phyloP scores from a whole-genome alignment of 2,113 vertebrate genomes.

The Pygoscelis adeliae region DNA sequence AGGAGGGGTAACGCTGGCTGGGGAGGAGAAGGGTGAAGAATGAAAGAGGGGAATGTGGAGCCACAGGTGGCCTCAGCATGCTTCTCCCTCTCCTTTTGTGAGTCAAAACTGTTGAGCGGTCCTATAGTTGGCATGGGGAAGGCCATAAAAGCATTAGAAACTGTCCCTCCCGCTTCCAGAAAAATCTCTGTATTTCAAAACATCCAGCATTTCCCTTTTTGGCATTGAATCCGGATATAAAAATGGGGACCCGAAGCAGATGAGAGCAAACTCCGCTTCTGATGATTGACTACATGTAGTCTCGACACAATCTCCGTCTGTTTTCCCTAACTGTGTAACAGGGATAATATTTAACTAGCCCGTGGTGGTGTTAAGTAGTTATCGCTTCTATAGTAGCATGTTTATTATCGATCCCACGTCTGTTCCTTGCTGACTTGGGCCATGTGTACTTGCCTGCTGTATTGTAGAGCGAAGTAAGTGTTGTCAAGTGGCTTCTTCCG shows the following conservation, averaged over 20 bases:
- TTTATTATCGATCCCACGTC: background rate
- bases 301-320: accelerated
- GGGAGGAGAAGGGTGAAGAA: background rate
- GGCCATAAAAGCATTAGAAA: background rate
- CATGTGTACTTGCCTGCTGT: background rate
- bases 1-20: background rate
- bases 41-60: background rate
- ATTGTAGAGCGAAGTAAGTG: background rate
- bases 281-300: accelerated
- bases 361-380: background rate
- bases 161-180: background rate
- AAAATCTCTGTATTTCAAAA: background rate
- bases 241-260: background rate
- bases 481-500: background rate
- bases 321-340: background rate
- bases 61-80: background rate
- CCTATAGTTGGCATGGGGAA: background rate
- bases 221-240: background rate
- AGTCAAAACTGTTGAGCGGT: background rate
- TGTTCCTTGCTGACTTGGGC: background rate
- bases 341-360: slow-evolving; percentile 32
- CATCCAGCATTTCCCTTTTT: background rate
- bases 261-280: background rate
- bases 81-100: background rate
- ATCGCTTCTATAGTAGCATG: background rate